Evolutionary conservation across 2,113 vertebrate species (phyloP).

Genomic region (Tragulus kanchil): DNA sequence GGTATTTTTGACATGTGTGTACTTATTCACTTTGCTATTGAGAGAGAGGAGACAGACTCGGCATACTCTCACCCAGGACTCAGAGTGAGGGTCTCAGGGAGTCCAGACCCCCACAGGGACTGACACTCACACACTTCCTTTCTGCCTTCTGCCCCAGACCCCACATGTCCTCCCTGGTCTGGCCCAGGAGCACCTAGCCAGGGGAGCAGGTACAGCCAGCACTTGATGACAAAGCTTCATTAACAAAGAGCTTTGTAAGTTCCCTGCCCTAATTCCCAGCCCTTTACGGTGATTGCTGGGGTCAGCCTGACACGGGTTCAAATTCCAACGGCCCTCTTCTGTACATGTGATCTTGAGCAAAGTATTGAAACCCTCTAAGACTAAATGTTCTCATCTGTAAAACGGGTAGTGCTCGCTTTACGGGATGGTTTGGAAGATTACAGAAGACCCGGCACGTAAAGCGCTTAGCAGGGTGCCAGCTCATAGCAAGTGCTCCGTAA

Average conservation of each 20-base stretch:
- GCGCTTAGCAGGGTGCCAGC: not conserved
- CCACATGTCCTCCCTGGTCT: accelerated
- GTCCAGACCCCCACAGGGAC: not conserved
- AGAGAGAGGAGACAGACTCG: not conserved
- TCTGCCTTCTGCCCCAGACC: not conserved
- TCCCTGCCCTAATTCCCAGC: not conserved
- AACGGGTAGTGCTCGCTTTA: not conserved
- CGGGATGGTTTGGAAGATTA: not conserved
- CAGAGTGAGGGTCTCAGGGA: not conserved
- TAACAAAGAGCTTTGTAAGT: not conserved
- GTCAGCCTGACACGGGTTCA: not conserved
- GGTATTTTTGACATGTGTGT: not conserved
- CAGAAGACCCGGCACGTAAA: not conserved
- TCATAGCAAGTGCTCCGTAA: not conserved
- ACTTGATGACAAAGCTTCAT: not conserved
- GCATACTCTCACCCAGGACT: not conserved
- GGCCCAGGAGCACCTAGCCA: not conserved
- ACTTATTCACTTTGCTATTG: not conserved
- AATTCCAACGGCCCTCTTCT: not conserved
- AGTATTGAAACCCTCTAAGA: not conserved
- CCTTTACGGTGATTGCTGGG: not conserved
- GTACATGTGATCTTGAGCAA: not conserved
- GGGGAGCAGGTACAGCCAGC: not conserved
- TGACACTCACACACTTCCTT: not conserved
- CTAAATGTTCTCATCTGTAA: not conserved